A percentile compares a stretch with the other conserved stretches of the same genome.
Evolutionary conservation across 2,113 vertebrate genomes (phyloP).

Genomic region (Halcyon senegalensis): DNA sequence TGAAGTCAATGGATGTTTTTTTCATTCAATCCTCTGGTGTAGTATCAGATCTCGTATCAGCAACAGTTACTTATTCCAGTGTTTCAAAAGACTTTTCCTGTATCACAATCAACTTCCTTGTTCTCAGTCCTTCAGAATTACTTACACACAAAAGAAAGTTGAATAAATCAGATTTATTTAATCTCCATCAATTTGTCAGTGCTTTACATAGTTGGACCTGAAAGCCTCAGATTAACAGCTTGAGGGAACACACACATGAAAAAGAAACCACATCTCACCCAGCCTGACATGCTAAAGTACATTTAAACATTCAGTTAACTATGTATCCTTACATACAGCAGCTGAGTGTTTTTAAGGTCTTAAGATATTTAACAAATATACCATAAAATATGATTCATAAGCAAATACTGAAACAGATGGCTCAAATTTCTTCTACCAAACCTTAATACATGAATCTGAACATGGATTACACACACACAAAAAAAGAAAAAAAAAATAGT

Average conservation of each 20-base stretch:
- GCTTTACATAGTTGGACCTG: background rate
- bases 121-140: background rate
- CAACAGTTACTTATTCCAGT: background rate
- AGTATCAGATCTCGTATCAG: background rate
- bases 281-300: background rate
- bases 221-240: background rate
- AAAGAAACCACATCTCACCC: background rate
- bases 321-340: background rate
- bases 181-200: background rate
- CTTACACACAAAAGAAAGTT: background rate
- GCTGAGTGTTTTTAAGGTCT: background rate
- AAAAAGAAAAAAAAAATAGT: background rate
- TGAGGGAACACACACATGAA: background rate
- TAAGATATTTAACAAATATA: background rate
- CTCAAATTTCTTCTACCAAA: background rate
- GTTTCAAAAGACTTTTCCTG: background rate
- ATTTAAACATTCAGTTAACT: background rate
- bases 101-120: background rate
- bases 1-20: background rate
- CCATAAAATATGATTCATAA: background rate
- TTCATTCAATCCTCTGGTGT: background rate
- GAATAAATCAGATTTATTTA: conserved; percentile 41
- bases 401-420: background rate
- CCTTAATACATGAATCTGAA: conserved; percentile 54
- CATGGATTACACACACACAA: conserved; percentile 35